These are phyloP conservation scores for Arizona elegans DNA, from an alignment of 2,113 vertebrate genomes.

Conservation along the genomic window DNA sequence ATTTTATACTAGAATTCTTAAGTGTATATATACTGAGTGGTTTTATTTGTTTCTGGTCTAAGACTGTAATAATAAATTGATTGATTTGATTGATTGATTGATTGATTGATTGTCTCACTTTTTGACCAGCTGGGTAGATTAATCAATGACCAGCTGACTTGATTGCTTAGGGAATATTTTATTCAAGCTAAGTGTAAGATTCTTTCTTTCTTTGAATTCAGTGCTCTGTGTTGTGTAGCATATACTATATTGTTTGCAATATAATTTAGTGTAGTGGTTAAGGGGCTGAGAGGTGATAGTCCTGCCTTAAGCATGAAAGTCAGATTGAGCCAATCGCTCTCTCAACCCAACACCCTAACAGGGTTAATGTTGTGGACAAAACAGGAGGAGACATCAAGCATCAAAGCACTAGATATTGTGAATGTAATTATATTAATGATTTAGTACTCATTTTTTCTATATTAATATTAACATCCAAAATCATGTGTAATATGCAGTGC, in stretches of 20 bases:
- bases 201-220: neutral
- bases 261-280: neutral
- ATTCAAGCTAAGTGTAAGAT: neutral
- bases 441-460: neutral
- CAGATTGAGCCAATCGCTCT: neutral
- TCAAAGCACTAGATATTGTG: neutral
- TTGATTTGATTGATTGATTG: no score
- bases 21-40: no score
- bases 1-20: no score
- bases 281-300: neutral
- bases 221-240: neutral
- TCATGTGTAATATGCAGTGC: neutral
- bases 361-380: neutral
- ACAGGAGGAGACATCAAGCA: neutral
- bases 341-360: neutral
- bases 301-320: neutral
- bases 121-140: neutral
- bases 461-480: neutral
- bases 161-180: neutral
- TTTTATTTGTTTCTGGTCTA: no score
- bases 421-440: neutral
- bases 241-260: neutral
- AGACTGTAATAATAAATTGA: no score
- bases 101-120: neutral
- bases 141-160: neutral